phyloP scores from a whole-genome alignment of 2,113 vertebrate species.

The Limnothrissa miodon region DNA sequence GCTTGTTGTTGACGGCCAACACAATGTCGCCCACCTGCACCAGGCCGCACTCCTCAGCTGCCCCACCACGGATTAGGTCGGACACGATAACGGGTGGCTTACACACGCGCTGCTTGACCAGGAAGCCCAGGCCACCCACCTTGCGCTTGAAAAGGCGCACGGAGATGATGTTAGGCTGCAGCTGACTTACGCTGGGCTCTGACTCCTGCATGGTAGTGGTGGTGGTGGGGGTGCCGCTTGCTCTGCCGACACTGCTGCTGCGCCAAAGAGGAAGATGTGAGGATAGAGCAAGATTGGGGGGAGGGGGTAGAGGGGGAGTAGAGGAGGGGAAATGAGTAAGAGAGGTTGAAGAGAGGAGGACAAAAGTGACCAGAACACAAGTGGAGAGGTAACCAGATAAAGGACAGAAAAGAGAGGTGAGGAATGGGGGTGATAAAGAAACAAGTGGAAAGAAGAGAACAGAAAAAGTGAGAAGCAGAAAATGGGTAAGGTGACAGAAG shows the following conservation, averaged over 20 bases:
- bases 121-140: constrained; percentile 91
- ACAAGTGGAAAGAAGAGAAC: not conserved
- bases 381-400: not conserved
- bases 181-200: constrained; percentile 87
- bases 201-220: constrained; percentile 84
- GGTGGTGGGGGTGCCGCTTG: not conserved
- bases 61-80: constrained; percentile 90
- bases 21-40: constrained; percentile 96
- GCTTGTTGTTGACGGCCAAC: constrained; percentile 89
- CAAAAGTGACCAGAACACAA: not conserved
- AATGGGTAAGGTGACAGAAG: not conserved
- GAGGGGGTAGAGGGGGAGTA: not conserved
- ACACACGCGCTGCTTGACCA: constrained; percentile 92
- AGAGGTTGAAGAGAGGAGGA: not conserved
- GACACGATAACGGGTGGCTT: constrained; percentile 94
- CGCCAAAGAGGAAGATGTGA: not conserved
- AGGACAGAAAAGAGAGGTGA: not conserved
- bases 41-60: constrained; percentile 92
- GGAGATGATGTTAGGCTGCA: constrained; percentile 96
- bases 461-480: not conserved
- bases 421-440: not conserved
- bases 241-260: constrained; percentile 14
- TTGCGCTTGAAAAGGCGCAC: constrained; percentile 95
- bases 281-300: not conserved
- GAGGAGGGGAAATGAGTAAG: not conserved